Percentiles rank a stretch among this genome's conserved stretches.
Evolutionary conservation across 2,113 vertebrate species (phyloP).

Genomic region (Manacus vitellinus): DNA sequence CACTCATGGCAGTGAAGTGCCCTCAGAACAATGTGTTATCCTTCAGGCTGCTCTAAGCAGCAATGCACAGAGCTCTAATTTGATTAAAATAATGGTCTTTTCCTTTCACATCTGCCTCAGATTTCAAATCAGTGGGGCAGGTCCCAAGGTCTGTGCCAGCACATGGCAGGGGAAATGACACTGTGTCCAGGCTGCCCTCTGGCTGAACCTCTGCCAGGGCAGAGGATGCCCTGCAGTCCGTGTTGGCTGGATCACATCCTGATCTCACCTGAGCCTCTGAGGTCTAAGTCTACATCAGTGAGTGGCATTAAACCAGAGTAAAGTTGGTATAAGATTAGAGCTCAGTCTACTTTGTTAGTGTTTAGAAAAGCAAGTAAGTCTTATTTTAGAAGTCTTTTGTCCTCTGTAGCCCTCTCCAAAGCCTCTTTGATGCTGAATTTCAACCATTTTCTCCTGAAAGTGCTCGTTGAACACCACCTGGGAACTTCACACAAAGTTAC

Average conservation of each 20-base stretch:
- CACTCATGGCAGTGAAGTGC: background rate
- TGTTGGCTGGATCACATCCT: background rate
- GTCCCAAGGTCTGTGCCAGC: background rate
- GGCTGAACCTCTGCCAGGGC: background rate
- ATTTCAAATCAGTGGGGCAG: background rate
- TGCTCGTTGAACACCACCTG: background rate
- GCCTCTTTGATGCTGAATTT: background rate
- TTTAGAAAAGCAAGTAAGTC: background rate
- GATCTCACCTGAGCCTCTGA: background rate
- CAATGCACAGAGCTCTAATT: background rate
- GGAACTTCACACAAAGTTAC: background rate
- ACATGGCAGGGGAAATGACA: background rate
- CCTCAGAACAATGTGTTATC: background rate
- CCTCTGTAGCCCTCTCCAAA: background rate
- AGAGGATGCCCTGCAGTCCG: background rate
- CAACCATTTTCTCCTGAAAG: background rate
- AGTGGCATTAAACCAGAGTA: background rate
- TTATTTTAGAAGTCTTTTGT: background rate
- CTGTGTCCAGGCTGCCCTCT: background rate
- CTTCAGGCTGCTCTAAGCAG: constrained; percentile 18
- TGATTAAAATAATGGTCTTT: constrained; percentile 29
- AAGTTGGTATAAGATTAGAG: background rate
- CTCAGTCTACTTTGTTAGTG: background rate
- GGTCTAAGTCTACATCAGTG: background rate
- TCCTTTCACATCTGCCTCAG: constrained; percentile 29